phyloP scores from a whole-genome alignment of 2,888 invertebrate genomes.

The Cheilosia impressa region DNA sequence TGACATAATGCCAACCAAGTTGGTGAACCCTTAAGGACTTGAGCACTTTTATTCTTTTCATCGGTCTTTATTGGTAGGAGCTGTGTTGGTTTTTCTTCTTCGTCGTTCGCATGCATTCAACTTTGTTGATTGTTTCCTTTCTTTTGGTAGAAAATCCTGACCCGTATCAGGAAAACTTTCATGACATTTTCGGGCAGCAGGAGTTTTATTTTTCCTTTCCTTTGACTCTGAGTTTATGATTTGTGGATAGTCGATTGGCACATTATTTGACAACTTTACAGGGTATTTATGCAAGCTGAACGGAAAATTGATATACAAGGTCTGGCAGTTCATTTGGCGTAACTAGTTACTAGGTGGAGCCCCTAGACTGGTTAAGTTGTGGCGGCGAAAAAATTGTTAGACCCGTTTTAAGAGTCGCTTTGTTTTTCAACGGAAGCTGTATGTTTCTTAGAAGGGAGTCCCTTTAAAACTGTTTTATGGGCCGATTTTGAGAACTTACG shows the following conservation, averaged over 20 bases:
- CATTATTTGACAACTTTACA: conserved; percentile 20
- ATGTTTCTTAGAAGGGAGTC: too few relatives aligned
- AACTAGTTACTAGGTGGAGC: too few relatives aligned
- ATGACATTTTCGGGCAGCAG: conserved; percentile 31
- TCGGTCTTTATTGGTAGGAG: background rate
- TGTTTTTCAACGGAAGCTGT: too few relatives aligned
- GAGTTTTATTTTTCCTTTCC: conserved; percentile 2
- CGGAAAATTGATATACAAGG: too few relatives aligned
- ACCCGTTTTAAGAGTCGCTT: too few relatives aligned
- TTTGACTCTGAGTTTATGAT: background rate
- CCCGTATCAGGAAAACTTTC: conserved; percentile 46
- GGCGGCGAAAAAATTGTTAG: too few relatives aligned
- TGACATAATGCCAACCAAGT: conserved; percentile 41
- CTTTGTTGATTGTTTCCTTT: conserved; percentile 57
- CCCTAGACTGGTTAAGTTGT: too few relatives aligned
- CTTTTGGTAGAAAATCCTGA: conserved; percentile 28
- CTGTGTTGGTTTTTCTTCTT: background rate
- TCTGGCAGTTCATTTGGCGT: too few relatives aligned
- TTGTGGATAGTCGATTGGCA: conserved; percentile 10
- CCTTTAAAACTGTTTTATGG: too few relatives aligned
- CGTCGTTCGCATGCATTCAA: conserved; percentile 30
- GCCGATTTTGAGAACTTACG: too few relatives aligned
- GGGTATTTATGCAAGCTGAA: background rate
- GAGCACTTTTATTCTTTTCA: conserved; percentile 28
- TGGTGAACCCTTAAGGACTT: conserved; percentile 46